phyloP scores from a whole-genome alignment of 2,113 vertebrate species.

The Amblyopsis rosae region DNA sequence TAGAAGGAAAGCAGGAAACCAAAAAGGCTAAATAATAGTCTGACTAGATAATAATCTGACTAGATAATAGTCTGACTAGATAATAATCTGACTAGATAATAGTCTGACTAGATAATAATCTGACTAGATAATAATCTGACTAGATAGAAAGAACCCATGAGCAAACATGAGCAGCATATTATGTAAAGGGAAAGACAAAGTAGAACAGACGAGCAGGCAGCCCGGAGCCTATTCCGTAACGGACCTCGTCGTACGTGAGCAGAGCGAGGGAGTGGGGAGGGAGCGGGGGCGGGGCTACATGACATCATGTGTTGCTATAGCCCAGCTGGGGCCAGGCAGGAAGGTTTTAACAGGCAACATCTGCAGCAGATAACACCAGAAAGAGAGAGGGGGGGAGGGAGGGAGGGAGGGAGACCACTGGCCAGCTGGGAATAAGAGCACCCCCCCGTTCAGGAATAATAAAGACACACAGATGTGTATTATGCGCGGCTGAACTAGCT shows the following conservation, averaged over 20 bases:
- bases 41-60: too few relatives aligned
- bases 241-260: constrained; percentile 61
- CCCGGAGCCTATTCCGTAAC: constrained; percentile 48
- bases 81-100: too few relatives aligned
- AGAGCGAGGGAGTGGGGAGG: constrained; percentile 16
- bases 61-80: constrained; percentile 44
- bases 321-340: constrained; percentile 75
- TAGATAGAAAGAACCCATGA: constrained; percentile 14
- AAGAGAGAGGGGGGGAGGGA: constrained; percentile 14
- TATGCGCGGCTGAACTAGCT: too few relatives aligned
- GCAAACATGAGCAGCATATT: neutral
- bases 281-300: constrained; percentile 66
- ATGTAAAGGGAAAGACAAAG: constrained; percentile 11
- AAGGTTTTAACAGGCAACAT: constrained; percentile 74
- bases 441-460: constrained; percentile 19
- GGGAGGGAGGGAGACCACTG: neutral
- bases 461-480: constrained; percentile 1
- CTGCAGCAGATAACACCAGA: constrained; percentile 57
- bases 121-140: constrained; percentile 36
- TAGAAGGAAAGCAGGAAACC: neutral
- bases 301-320: constrained; percentile 82
- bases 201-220: constrained; percentile 26
- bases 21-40: constrained; percentile 32
- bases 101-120: constrained; percentile 19
- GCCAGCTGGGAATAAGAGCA: neutral